phyloP scores from a whole-genome alignment of 2,113 vertebrate genomes.

The Corythoichthys intestinalis region DNA sequence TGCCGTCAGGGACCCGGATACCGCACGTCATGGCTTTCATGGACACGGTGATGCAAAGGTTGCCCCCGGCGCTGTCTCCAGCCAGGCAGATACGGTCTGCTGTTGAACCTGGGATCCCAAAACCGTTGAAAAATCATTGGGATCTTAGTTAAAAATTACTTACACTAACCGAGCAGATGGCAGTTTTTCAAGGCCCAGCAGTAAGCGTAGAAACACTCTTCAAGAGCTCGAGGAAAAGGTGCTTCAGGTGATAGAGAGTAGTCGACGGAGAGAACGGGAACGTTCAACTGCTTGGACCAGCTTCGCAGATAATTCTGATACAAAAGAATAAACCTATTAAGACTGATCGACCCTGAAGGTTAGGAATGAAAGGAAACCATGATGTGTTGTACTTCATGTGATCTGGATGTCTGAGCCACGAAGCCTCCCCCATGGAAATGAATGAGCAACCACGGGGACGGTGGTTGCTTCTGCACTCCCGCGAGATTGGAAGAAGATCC shows the following conservation, averaged over 20 bases:
- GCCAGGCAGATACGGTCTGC: constrained; percentile 82
- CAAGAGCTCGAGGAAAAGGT: constrained; percentile 84
- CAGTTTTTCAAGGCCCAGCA: constrained; percentile 87
- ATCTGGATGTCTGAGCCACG: constrained; percentile 88
- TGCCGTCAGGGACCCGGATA: constrained; percentile 80
- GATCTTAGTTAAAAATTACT: neutral
- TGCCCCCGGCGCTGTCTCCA: constrained; percentile 87
- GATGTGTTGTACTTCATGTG: constrained; percentile 74
- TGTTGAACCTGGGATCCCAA: constrained; percentile 75
- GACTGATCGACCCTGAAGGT: no score
- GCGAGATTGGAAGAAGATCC: constrained; percentile 62
- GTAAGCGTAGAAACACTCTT: constrained; percentile 90
- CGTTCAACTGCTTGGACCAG: constrained; percentile 81
- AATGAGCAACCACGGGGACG: constrained; percentile 76
- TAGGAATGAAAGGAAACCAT: neutral
- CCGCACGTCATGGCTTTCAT: constrained; percentile 80
- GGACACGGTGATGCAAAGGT: constrained; percentile 85
- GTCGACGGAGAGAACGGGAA: constrained; percentile 83
- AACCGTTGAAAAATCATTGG: neutral
- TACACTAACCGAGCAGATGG: constrained; percentile 74
- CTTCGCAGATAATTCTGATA: constrained; percentile 79
- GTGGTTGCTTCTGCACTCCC: constrained; percentile 57
- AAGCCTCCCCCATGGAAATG: constrained; percentile 90
- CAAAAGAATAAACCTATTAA: neutral
- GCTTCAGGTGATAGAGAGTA: constrained; percentile 87